These are phyloP conservation scores for Drosophila dives DNA, from an alignment of 2,888 invertebrate genomes.

Conservation along the genomic window DNA sequence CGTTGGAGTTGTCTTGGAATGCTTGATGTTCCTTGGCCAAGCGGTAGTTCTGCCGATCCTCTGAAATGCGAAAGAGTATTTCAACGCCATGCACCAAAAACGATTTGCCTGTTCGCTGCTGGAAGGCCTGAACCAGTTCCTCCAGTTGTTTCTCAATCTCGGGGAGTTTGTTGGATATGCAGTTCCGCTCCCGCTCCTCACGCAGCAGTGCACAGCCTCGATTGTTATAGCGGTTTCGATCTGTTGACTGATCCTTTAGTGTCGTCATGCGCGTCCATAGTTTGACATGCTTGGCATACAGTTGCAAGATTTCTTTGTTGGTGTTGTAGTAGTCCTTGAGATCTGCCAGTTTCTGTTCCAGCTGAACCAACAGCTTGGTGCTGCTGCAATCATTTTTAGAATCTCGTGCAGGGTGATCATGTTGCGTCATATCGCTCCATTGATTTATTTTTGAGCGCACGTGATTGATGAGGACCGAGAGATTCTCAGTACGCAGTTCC, in stretches of 20 bases:
- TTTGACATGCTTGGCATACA: conserved; percentile 88
- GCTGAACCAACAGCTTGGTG: conserved; percentile 91
- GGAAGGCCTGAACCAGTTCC: conserved; percentile 86
- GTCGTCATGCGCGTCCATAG: conserved; percentile 91
- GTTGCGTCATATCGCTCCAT: conserved; percentile 92
- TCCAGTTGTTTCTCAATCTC: conserved; percentile 89
- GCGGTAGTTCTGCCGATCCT: conserved; percentile 87
- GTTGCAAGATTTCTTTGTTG: conserved; percentile 88
- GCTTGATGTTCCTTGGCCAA: conserved; percentile 73
- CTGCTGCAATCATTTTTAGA: conserved; percentile 88
- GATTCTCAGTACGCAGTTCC: conserved; percentile 90
- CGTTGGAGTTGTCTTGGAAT: neutral
- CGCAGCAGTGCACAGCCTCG: conserved; percentile 93
- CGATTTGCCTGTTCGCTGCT: conserved; percentile 85
- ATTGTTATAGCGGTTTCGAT: conserved; percentile 93
- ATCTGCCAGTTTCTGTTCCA: conserved; percentile 91
- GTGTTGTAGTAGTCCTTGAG: conserved; percentile 88
- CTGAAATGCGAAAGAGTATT: conserved; percentile 87
- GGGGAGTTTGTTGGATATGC: conserved; percentile 89
- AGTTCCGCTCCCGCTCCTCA: conserved; percentile 94
- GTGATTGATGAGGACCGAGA: conserved; percentile 86
- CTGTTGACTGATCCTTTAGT: conserved; percentile 89
- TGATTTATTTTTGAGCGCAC: conserved; percentile 89
- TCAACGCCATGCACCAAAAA: conserved; percentile 88
- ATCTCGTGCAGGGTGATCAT: conserved; percentile 84